Conservation (phyloP, 1,140 invertebrate genomes). For the Bombus pascuorum region DNA sequence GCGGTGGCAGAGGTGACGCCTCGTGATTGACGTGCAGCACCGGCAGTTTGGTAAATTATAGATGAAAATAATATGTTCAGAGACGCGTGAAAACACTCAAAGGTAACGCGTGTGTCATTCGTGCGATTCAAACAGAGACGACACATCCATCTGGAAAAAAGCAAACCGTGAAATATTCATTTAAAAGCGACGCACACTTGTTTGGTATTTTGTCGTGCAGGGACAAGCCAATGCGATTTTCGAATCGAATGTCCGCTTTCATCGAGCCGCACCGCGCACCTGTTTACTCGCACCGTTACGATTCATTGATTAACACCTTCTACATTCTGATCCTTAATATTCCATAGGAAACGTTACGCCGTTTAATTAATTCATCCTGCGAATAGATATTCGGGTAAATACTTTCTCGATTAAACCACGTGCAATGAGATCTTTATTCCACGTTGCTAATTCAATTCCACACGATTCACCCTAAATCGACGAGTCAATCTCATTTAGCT, state of each 20-base stretch:
- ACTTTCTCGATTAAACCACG: background rate
- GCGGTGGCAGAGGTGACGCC: background rate
- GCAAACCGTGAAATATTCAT: constrained; percentile 38
- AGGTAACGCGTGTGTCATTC: background rate
- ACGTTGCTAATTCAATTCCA: background rate
- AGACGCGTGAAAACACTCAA: constrained; percentile 7
- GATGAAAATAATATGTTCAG: background rate
- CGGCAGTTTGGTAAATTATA: constrained; percentile 5
- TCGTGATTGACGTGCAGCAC: background rate
- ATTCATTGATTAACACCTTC: constrained; percentile 30
- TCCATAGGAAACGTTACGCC: background rate
- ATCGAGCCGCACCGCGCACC: constrained; percentile 18
- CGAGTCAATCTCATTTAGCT: background rate
- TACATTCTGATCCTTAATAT: background rate
- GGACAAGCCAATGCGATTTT: constrained; percentile 17
- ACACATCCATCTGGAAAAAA: background rate
- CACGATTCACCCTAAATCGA: background rate
- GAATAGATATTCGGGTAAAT: background rate
- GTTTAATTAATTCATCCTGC: background rate
- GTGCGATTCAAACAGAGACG: background rate
- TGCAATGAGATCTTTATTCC: too few relatives aligned
- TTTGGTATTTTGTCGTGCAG: background rate
- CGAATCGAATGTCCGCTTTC: constrained; percentile 23
- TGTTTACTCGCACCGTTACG: constrained; percentile 16
- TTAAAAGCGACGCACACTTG: constrained; percentile 43